These are phyloP conservation scores for Amphiprion percula DNA, from an alignment of 2,113 vertebrate genomes.

Conservation along the genomic window DNA sequence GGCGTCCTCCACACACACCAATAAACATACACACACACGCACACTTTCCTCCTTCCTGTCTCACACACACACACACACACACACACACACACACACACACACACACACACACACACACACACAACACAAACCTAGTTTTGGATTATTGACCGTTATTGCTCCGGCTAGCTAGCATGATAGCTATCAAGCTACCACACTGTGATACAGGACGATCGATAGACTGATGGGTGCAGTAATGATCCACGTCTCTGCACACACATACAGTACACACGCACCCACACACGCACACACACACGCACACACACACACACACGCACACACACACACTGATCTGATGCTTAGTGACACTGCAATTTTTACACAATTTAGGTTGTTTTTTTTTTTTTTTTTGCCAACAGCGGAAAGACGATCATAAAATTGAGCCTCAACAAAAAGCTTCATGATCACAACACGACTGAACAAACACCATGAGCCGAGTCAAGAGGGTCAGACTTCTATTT, in stretches of 20 bases:
- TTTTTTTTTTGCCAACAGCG: no score
- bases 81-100: not conserved
- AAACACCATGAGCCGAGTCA: not conserved
- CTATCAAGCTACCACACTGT: not conserved
- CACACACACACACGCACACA: no score
- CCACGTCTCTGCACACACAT: not conserved
- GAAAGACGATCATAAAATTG: no score
- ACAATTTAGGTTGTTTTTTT: no score
- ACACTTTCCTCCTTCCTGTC: not conserved
- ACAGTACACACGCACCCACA: not conserved
- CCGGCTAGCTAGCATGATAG: not conserved
- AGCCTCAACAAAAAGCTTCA: no score
- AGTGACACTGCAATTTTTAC: no score
- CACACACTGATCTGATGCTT: not conserved
- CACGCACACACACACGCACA: not conserved
- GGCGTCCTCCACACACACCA: not conserved
- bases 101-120: not conserved
- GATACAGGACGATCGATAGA: slow-evolving; percentile 33
- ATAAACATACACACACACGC: not conserved
- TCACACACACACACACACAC: not conserved
- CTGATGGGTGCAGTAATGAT: slow-evolving; percentile 13
- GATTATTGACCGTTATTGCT: slow-evolving; percentile 3
- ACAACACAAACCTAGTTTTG: not conserved
- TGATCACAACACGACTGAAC: not conserved
- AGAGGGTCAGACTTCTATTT: not conserved